Conservation (phyloP, 2,888 invertebrate species). For the Lasioglossum pauxillum region DNA sequence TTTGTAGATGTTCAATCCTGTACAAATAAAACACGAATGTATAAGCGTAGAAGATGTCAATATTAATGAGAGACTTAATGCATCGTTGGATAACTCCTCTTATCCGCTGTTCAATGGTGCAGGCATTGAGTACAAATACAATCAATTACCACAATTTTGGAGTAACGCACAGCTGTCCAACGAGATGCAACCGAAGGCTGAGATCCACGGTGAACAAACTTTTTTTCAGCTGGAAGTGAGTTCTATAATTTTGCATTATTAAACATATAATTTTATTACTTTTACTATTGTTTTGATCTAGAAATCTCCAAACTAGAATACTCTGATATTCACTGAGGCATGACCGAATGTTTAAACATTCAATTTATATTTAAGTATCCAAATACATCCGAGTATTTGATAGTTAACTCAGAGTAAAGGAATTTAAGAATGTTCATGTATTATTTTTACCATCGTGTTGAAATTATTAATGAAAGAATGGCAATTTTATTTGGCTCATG, state of each 20-base stretch:
- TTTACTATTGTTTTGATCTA: not conserved
- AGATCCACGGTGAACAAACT: constrained; percentile 74
- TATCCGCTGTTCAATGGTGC: constrained; percentile 81
- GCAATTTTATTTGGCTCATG: not conserved
- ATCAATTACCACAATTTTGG: constrained; percentile 82
- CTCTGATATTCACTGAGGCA: not conserved
- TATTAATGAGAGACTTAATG: constrained; percentile 73
- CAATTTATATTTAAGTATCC: not conserved
- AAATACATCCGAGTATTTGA: not conserved
- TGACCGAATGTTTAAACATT: not conserved
- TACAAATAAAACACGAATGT: constrained; percentile 83
- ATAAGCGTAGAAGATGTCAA: constrained; percentile 79
- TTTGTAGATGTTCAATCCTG: constrained; percentile 81
- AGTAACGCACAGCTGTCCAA: constrained; percentile 79
- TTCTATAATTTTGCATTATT: constrained; percentile 13
- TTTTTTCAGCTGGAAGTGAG: constrained; percentile 73
- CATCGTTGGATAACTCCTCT: constrained; percentile 74
- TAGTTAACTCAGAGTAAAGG: not conserved
- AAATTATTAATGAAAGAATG: not conserved
- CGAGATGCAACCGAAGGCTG: constrained; percentile 77
- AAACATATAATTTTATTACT: not conserved
- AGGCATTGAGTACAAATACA: constrained; percentile 81
- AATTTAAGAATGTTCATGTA: not conserved
- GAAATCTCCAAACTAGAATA: not conserved
- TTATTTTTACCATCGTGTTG: not conserved